Base-by-base conservation (phyloP, 2,113 vertebrate genomes). In the Rhinolophus sinicus region DNA sequence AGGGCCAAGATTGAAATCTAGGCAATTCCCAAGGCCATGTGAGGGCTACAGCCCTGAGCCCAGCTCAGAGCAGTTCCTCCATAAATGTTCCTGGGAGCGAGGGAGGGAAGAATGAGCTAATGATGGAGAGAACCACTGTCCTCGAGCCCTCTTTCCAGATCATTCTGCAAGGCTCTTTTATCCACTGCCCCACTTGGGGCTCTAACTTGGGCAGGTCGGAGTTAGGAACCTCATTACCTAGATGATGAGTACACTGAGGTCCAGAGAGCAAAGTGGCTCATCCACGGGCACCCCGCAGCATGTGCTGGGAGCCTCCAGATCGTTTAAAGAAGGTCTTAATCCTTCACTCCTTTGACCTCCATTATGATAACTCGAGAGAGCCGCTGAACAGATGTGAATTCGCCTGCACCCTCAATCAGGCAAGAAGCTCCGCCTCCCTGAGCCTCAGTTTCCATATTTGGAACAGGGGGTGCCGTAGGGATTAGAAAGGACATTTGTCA, bases 41-140 rank as follows among this genome's bases (percentile, higher is more conserved):
- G 10, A 44, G 3, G 5, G 30, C 40, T 33, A 3, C 8, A 10
- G 38, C 33, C 24, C 82, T 69, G n/a, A 40, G 54, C n/a, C 77
- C 2, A 2, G 11, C 35, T 65, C 62, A 3, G 47, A 38, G 83
- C 22, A 64, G 65, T 47, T 15, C 26, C 18, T 75, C 50, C 11
- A 18, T 52, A 38, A 7, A 16, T 15, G 65, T 60, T 9, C 18
- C 5, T 1, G 33, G n/a, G 33, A 11, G 0, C 2, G 33, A 11
- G n/a, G 33, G 7, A 0, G 1, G 24, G 0, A 2, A 14, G 38
- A 14, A 54, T 6, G 21, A 44, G 47, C 62, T 5, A 14, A 30
- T 5, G 24, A 5, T 1, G 16, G 50, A 5, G 44, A 19, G 30
- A 35, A 33, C 12, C 7, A 0, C 15, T 8, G 4, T 6, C 70